phyloP scores from a whole-genome alignment of 2,113 vertebrate species.

The Carlito syrichta region DNA sequence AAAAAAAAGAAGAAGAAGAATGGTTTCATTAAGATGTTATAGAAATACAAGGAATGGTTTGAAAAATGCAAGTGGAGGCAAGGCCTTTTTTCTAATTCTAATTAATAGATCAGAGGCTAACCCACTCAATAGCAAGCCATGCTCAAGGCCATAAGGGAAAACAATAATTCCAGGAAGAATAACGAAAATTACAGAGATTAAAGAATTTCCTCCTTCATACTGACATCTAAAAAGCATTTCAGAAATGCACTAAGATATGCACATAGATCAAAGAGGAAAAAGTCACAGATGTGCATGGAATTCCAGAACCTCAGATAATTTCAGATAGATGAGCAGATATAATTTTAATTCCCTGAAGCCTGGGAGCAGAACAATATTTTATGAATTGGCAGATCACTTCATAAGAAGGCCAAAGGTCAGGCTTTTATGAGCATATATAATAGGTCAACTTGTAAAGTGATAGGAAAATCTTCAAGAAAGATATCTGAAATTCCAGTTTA shows the following conservation, averaged over 20 bases:
- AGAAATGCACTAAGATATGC: neutral
- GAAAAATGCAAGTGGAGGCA: neutral
- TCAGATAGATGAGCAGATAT: neutral
- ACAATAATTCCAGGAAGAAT: neutral
- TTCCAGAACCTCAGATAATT: neutral
- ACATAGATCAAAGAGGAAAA: neutral
- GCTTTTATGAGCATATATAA: neutral
- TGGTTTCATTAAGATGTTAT: slow-evolving; percentile 48
- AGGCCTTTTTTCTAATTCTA: slow-evolving; percentile 1
- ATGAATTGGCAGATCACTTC: slow-evolving; percentile 3
- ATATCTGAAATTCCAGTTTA: slow-evolving; percentile 4
- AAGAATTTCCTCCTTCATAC: neutral
- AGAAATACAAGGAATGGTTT: slow-evolving; percentile 12
- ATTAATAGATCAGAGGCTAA: neutral
- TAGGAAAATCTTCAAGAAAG: neutral
- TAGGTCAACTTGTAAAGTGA: slow-evolving; percentile 5
- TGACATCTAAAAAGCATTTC: slow-evolving; percentile 7
- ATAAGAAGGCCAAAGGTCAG: slow-evolving; percentile 9
- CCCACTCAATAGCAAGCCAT: neutral
- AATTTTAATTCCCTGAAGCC: slow-evolving; percentile 36
- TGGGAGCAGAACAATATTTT: slow-evolving; percentile 1
- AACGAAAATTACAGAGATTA: neutral
- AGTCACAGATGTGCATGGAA: neutral
- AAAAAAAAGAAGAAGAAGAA: neutral
- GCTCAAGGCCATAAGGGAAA: neutral